Evolutionary conservation across 2,113 vertebrate genomes (phyloP).

Genomic region (Xiphophorus hellerii): DNA sequence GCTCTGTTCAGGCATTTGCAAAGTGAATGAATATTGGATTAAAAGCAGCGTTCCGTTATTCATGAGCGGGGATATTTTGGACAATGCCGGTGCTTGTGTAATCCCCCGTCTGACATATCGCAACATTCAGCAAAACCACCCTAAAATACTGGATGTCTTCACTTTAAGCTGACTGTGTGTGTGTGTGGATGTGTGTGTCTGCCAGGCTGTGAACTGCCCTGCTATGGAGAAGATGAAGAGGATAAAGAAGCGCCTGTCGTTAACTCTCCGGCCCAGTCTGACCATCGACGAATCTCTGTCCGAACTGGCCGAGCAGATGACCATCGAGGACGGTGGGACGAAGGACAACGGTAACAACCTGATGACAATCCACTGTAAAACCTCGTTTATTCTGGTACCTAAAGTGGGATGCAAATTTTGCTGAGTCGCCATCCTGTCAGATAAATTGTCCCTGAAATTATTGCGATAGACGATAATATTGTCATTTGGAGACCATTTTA

Average conservation of each 20-base stretch:
- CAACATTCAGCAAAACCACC: neutral
- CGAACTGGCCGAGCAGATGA: constrained; percentile 98
- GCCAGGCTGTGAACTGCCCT: constrained; percentile 82
- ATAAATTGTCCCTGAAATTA: no score
- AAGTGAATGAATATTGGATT: constrained; percentile 75
- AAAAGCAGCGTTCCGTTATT: constrained; percentile 74
- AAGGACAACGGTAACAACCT: constrained; percentile 87
- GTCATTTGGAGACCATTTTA: no score
- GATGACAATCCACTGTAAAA: no score
- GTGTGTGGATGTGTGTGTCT: constrained; percentile 23
- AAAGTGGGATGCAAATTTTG: no score
- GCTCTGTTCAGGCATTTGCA: constrained; percentile 48
- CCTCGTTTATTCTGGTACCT: neutral
- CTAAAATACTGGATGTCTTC: constrained; percentile 9
- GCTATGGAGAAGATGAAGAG: constrained; percentile 94
- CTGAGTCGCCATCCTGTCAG: no score
- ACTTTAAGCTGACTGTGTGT: neutral
- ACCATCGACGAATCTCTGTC: constrained; percentile 97
- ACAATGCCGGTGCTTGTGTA: neutral
- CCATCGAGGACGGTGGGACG: constrained; percentile 95
- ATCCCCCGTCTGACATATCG: neutral
- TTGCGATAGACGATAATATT: no score
- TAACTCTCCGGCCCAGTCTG: constrained; percentile 95
- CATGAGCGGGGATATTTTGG: constrained; percentile 65
- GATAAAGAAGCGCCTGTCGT: constrained; percentile 95